A percentile compares a stretch with the other conserved stretches of the same genome.
Conservation (phyloP, 2,113 vertebrate genomes). For the Erythrocercus mccallii region DNA sequence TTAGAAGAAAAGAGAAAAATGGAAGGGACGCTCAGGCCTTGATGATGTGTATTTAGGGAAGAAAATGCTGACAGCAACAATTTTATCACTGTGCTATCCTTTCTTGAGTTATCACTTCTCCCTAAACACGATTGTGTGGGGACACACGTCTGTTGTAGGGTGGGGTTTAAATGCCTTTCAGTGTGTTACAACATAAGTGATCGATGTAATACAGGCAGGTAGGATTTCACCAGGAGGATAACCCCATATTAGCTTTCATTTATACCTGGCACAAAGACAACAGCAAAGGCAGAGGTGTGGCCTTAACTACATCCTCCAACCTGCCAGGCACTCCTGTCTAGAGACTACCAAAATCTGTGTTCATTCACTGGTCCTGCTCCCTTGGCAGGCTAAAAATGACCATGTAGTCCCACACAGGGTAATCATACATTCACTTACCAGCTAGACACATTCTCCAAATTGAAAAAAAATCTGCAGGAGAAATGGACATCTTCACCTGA, state of each 20-base stretch:
- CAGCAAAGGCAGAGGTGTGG: background rate
- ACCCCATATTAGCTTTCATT: background rate
- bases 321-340: background rate
- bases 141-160: background rate
- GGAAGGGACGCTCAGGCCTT: background rate
- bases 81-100: background rate
- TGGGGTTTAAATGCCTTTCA: background rate
- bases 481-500: background rate
- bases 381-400: background rate
- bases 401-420: rapidly evolving
- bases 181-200: background rate
- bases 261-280: background rate
- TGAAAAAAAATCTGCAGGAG: background rate
- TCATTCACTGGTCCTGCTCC: background rate
- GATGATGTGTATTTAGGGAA: background rate
- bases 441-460: background rate
- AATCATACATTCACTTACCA: background rate
- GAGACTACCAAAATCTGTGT: background rate
- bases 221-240: background rate
- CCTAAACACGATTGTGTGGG: too few relatives aligned
- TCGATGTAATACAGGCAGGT: background rate
- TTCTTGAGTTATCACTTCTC: background rate
- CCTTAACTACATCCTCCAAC: background rate
- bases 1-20: background rate
- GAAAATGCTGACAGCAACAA: background rate